phyloP scores from a whole-genome alignment of 23 tunicate genomes.

The Botrylloides violaceus region DNA sequence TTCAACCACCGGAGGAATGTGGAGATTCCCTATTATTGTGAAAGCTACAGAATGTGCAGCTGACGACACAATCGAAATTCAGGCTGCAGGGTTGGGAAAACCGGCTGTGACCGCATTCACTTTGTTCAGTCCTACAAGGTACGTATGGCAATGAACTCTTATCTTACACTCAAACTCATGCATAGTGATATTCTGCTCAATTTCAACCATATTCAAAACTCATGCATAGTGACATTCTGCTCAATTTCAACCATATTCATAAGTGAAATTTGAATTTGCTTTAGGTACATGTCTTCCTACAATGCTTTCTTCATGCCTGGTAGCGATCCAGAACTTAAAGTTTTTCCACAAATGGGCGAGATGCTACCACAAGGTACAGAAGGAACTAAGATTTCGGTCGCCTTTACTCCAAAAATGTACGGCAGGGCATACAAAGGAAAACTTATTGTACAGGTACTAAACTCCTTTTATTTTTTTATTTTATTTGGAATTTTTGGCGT shows the following conservation, averaged over 20 bases:
- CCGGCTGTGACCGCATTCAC: conserved; percentile 64
- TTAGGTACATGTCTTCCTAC: conserved; percentile 75
- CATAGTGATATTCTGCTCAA: too few relatives aligned
- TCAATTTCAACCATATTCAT: too few relatives aligned
- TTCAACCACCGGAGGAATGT: conserved; percentile 81
- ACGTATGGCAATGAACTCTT: background rate
- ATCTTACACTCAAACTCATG: too few relatives aligned
- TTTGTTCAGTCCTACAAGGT: conserved; percentile 73
- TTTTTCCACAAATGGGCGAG: conserved; percentile 58
- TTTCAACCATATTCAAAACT: too few relatives aligned
- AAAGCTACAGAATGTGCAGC: conserved; percentile 81
- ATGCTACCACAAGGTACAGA: conserved; percentile 64
- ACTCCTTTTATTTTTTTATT: background rate
- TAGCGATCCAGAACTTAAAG: conserved; percentile 58
- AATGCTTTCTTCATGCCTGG: conserved; percentile 66
- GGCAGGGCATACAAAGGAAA: conserved; percentile 62
- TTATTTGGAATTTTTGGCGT: too few relatives aligned
- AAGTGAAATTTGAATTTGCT: too few relatives aligned
- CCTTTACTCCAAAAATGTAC: conserved; percentile 69
- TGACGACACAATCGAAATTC: conserved; percentile 75
- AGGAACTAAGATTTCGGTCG: conserved; percentile 62
- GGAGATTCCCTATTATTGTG: conserved; percentile 80
- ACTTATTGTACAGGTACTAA: conserved; percentile 63
- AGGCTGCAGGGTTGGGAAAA: conserved; percentile 72
- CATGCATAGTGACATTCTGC: too few relatives aligned